Evolutionary conservation across 2,797 vertebrate genomes (phyloP), one percentile per base, ranked within the genome.

Genomic region (Myripristis murdjan): DNA sequence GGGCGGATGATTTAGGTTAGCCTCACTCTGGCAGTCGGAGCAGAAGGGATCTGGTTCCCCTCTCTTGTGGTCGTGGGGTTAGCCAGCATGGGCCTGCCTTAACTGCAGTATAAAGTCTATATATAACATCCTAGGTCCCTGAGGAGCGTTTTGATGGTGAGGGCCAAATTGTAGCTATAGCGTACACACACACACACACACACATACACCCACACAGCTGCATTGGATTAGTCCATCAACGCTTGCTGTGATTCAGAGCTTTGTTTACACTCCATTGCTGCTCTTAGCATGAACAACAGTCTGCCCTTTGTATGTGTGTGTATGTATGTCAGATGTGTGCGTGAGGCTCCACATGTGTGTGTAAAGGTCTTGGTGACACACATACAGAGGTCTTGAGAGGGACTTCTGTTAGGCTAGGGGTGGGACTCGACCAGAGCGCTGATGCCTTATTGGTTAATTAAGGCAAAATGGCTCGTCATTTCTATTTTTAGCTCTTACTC

Each of bases 91-190:
- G 81, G 78, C 59, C 67, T 74, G 79, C 53, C 73, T 68, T 73
- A 73, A 86, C 80, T 88, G 84, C 88, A 84, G 73, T 80, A 87
- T 89, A 86, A 89, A 85, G 64, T 82, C 79, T 91, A 93, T 87
- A 91, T 92, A 85, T 94, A 92, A 77, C 79, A 82, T 64, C 64
- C 44, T 49, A 66, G 69, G 53, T 74, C 85, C 69, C 83, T 46
- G 23, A 77, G 83, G 80, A 87, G 71, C 47, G 4, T 89, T 91
- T 88, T 87, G 72, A 85, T 91, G 87, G 78, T 28, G 58, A 83
- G 70, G 73, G 54, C 77, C 67, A 89, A 90, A 92, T 89, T 84
- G 83, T 77, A 85, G 87, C 81, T 86, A 66, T 73, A 71, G 65
- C 20, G 24, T 23, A 51, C 39, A 43, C 24, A 22, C 7, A 6